Conservation (phyloP, 2,113 vertebrate species). For the Nesogale talazaci region DNA sequence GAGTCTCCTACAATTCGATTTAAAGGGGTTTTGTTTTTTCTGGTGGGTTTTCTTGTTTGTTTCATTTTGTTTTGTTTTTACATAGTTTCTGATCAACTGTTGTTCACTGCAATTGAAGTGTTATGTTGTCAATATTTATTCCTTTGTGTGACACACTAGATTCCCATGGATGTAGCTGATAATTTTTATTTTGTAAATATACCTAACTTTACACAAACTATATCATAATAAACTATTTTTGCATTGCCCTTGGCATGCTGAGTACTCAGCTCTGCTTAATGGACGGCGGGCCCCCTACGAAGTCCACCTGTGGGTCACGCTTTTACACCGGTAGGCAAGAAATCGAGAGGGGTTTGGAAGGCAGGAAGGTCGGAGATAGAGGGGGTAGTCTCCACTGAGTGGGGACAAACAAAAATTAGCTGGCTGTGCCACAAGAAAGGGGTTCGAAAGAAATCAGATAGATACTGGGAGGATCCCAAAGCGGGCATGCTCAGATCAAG, state of each 20-base stretch:
- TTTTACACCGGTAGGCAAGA: background rate
- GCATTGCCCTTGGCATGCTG: conserved; percentile 84
- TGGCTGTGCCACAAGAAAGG: no score
- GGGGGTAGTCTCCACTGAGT: no score
- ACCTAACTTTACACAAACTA: conserved; percentile 88
- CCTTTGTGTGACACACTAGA: conserved; percentile 84
- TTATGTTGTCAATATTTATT: conserved; percentile 86
- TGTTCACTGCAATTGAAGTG: conserved; percentile 75
- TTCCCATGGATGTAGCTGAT: conserved; percentile 85
- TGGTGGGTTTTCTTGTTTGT: background rate
- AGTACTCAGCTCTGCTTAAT: conserved; percentile 59
- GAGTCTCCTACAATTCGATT: background rate
- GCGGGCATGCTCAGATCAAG: no score
- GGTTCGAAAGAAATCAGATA: no score
- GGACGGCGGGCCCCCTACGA: background rate
- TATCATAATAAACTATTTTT: conserved; percentile 92
- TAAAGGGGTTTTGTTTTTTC: background rate
- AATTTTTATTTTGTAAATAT: conserved; percentile 89
- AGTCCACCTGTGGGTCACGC: background rate
- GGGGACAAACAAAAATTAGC: no score
- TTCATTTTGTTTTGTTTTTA: conserved; percentile 62
- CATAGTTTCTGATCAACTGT: conserved; percentile 45
- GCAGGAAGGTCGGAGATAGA: no score
- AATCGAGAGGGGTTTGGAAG: no score
- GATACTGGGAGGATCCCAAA: no score